These are phyloP conservation scores for Gallinago paraguaiae DNA, from an alignment of 2,113 vertebrate genomes.

Conservation along the genomic window DNA sequence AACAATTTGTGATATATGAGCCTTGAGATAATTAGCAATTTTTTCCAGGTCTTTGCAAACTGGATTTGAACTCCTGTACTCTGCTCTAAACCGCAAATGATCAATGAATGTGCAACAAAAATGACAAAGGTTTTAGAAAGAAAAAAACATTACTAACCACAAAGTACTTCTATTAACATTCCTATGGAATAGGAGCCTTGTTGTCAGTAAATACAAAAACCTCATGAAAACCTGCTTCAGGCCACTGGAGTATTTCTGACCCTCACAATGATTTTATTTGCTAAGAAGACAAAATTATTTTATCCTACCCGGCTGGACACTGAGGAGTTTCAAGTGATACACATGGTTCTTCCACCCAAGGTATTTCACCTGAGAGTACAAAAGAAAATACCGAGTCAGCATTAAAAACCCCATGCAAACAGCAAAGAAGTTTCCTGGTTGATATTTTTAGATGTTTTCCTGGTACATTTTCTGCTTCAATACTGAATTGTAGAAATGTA, in stretches of 20 bases:
- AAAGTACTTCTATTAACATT: background rate
- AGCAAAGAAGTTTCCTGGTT: background rate
- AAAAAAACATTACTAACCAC: background rate
- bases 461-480: background rate
- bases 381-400: background rate
- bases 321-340: constrained; percentile 56
- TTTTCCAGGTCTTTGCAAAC: background rate
- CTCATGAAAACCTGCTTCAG: background rate
- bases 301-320: constrained; percentile 88
- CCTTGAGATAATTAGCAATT: background rate
- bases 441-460: background rate
- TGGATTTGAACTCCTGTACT: constrained; percentile 6
- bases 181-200: background rate
- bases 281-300: background rate
- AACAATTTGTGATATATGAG: background rate
- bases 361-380: constrained; percentile 66
- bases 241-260: background rate
- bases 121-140: background rate
- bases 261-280: background rate
- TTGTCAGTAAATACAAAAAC: background rate
- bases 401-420: background rate
- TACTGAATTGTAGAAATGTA: background rate
- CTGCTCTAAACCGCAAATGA: background rate
- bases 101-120: background rate
- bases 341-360: constrained; percentile 78